Evolutionary conservation across 2,888 invertebrate species (phyloP).

Genomic region (Eupithecia subumbrata): DNA sequence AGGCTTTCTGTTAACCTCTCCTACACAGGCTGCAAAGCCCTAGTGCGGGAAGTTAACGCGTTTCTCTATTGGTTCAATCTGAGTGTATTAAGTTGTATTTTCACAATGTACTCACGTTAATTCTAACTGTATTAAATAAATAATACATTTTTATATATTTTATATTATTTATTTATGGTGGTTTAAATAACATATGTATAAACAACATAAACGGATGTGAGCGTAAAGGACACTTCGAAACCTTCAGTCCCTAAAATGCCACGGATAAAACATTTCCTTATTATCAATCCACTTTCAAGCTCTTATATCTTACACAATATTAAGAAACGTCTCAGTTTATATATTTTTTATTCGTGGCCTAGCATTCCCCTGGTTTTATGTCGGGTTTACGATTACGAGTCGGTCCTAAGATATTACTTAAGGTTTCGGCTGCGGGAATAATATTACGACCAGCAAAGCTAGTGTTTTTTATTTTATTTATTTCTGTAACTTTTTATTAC

Average conservation of each 20-base stretch:
- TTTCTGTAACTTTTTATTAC: not conserved
- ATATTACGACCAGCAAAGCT: slow-evolving; percentile 47
- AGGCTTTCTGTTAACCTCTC: too few species aligned
- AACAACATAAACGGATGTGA: too few species aligned
- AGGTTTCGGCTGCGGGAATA: slow-evolving; percentile 50
- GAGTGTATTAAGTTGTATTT: too few species aligned
- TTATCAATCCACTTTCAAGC: slow-evolving; percentile 22
- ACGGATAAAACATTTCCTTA: slow-evolving; percentile 3
- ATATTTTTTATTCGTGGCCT: slow-evolving; percentile 46
- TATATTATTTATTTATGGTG: too few species aligned
- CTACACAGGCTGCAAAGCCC: too few species aligned
- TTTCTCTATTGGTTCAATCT: too few species aligned
- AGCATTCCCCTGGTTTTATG: slow-evolving; percentile 50
- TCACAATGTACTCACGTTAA: too few species aligned
- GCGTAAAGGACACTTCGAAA: not conserved
- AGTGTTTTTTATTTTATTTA: slow-evolving; percentile 29
- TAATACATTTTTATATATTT: too few species aligned
- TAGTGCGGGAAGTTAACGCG: too few species aligned
- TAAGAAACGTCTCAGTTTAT: slow-evolving; percentile 39
- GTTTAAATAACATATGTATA: too few species aligned
- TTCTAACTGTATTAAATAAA: too few species aligned
- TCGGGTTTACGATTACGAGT: slow-evolving; percentile 55
- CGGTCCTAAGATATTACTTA: slow-evolving; percentile 54
- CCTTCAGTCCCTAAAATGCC: not conserved
- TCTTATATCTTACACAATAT: slow-evolving; percentile 21